These are phyloP conservation scores for Centrocercus urophasianus DNA, from an alignment of 2,113 vertebrate species.

Conservation along the genomic window DNA sequence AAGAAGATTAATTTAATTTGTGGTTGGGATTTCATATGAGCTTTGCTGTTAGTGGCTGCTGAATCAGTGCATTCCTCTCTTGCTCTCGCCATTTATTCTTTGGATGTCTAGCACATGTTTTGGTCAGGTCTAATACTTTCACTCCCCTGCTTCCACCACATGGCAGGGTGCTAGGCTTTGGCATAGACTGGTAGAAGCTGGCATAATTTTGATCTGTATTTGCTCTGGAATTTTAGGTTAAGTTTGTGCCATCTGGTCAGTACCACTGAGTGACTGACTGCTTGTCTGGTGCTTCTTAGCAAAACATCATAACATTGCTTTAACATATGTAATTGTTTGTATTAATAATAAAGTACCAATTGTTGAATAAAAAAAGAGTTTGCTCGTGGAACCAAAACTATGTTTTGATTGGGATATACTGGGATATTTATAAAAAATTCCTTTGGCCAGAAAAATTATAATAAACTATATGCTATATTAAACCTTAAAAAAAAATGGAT, in stretches of 20 bases:
- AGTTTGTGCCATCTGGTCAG: background rate
- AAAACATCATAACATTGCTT: background rate
- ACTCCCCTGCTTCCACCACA: background rate
- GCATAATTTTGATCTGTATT: background rate
- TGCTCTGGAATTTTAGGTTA: background rate
- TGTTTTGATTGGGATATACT: slow-evolving; percentile 38
- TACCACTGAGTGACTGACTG: background rate
- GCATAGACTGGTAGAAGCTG: background rate
- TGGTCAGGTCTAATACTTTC: slow-evolving; percentile 24
- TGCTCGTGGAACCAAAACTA: slow-evolving; percentile 1
- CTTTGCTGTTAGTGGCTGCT: slow-evolving; percentile 31
- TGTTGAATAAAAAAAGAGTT: background rate
- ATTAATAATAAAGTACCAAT: slow-evolving; percentile 19
- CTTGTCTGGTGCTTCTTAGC: background rate
- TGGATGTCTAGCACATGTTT: background rate
- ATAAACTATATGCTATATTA: slow-evolving; percentile 37
- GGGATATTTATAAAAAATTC: slow-evolving; percentile 46
- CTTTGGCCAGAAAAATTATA: slow-evolving; percentile 29
- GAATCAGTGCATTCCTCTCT: slow-evolving; percentile 58
- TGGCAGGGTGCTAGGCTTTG: background rate
- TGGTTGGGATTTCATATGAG: slow-evolving; percentile 53
- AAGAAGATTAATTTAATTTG: slow-evolving; percentile 64
- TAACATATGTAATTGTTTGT: background rate
- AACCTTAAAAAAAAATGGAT: background rate
- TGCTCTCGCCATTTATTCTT: background rate